Evolutionary conservation across 2,113 vertebrate species (phyloP), one percentile per base, ranked within the genome.

Genomic region (Boleophthalmus pectinirostris): DNA sequence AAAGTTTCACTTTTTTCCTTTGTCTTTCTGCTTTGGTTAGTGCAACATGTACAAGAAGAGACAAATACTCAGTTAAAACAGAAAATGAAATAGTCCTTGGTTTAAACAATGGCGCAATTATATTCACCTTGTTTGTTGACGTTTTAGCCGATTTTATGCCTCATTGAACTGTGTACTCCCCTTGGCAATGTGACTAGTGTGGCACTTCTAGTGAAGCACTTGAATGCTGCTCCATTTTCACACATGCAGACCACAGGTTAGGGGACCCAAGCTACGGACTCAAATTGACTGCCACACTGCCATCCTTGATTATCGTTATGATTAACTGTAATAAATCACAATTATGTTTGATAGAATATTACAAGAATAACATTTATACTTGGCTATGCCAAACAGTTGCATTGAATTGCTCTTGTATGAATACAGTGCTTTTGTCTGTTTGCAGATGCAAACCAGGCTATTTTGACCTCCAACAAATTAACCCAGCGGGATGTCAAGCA

Each of bases 361-460:
- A 43, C 38, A 43, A 43, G 15, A 53, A n/a, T 15, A n/a, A 1
- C 20, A n/a, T n/a, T 53, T 8, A 53, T 53, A 7, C 18, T 53
- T 6, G 2, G 3, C 18, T 53, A n/a, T 53, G 18, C 0, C 1
- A 53, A 20, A 51, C 5, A 7, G 18, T 8, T 20, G 49, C 3
- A 20, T 7, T 8, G 5, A 20, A 53, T 15, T 18, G 16, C 2
- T 25, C 67, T 63, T 69, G 71, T 61, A 54, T 78, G 66, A n/a
- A 53, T 33, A 20, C 20, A 79, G 53, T 77, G 58, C 85, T 61
- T 64, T 64, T 38, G 68, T 15, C 3, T 60, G 38, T 10, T 56
- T 69, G 8, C 92, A 99, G 97, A 69, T 99, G 97, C 85, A 95
- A 94, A 69, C 95, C 94, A 0, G 97, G 96, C 7, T 94, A 93